Evolutionary conservation across 1,140 invertebrate genomes (phyloP).

Genomic region (Samia ricini): DNA sequence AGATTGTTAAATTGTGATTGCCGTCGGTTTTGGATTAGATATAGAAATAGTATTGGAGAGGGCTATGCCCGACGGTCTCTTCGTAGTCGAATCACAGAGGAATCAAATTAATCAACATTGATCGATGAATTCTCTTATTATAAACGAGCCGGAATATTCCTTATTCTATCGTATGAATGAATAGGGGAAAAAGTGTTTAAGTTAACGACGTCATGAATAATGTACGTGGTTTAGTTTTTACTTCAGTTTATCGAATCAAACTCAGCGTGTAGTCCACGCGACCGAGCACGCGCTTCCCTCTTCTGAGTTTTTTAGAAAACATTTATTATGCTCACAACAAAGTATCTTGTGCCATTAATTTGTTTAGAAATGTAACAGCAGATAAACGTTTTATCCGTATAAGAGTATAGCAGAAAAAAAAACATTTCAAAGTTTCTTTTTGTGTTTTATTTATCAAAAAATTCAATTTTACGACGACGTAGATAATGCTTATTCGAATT

Average conservation of each 20-base stretch:
- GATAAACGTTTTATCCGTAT: neutral
- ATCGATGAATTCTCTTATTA: neutral
- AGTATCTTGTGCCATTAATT: neutral
- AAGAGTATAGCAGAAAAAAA: no score
- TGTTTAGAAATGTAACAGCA: neutral
- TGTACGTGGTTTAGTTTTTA: neutral
- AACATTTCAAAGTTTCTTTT: no score
- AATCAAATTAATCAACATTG: no score
- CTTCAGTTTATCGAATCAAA: neutral
- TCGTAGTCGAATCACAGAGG: no score
- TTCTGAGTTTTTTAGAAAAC: neutral
- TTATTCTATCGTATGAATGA: neutral
- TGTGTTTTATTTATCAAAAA: no score
- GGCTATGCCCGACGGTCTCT: no score
- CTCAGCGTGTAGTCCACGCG: constrained; percentile 17
- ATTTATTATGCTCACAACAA: neutral
- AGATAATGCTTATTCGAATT: no score
- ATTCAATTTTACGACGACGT: no score
- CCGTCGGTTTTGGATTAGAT: no score
- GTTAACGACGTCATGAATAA: neutral
- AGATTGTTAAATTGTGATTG: no score
- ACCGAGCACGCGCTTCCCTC: constrained; percentile 14
- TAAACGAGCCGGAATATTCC: neutral
- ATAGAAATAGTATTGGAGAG: no score
- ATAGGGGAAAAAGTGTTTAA: neutral